Evolutionary conservation across 2,797 vertebrate genomes (phyloP), one percentile per base, ranked within the genome.

Genomic region (Heliangelus exortis): DNA sequence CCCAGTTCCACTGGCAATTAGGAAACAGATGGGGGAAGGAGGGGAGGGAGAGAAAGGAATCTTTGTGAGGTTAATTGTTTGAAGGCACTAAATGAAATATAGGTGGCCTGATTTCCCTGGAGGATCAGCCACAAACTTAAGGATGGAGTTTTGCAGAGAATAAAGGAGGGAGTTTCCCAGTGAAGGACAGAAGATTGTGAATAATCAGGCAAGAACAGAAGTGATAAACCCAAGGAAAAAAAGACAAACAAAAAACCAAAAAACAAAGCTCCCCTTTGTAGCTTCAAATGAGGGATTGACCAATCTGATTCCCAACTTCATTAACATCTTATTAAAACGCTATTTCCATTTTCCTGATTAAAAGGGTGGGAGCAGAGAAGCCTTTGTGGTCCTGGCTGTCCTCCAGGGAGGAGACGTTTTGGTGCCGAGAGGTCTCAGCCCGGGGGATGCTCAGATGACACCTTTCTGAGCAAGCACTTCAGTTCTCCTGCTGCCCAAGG

Each of bases 301-400:
- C 28, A 8, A 34, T 51, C 83, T 55, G 63, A 18, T 54, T 80
- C 74, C 5, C 31, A 23, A n/a, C 81, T 48, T 76, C 81, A 43
- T 91, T 90, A 72, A 26, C 86, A 89, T 81, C 89, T 78, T 62
- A 92, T 93, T 87, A 90, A 81, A 68, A 87, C 16, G 43, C 76
- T 50, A 61, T 81, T 88, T 62, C 86, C 69, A 66, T 93, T 88
- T 75, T 41, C 58, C 83, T 34, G 51, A 87, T 79, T 59, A 87
- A 92, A 73, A 0, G 8, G 41, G 25, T 8, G 28, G 0, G 7
- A 68, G 47, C 1, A n/a, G 80, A 39, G 22, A 45, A 67, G 39
- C 2, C 51, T 61, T 47, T 59, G 45, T 51, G 36, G 75, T 10
- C 31, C 28, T 79, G 84, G 67, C 65, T n/a, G 33, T 15, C 45